Evolutionary conservation across 2,797 vertebrate species (phyloP).

Genomic region (Trachops cirrhosus): DNA sequence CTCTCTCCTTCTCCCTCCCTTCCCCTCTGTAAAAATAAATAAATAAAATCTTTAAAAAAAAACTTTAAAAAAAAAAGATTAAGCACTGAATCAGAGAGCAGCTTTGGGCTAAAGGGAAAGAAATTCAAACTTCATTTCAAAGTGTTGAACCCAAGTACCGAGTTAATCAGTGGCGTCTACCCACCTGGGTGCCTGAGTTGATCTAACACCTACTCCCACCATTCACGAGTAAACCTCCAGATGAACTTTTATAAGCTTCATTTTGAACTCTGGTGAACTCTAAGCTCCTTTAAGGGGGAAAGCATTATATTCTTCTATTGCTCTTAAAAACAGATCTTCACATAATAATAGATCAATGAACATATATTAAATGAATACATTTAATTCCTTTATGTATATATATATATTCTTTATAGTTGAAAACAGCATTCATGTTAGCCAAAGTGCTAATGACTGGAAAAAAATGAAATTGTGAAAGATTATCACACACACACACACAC

Average conservation of each 20-base stretch:
- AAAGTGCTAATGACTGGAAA: neutral
- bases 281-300: neutral
- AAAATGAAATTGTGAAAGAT: neutral
- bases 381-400: neutral
- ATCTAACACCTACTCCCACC: neutral
- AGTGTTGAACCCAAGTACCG: neutral
- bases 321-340: neutral
- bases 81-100: constrained; percentile 18
- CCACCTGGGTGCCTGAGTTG: neutral
- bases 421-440: neutral
- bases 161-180: neutral
- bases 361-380: neutral
- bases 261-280: neutral
- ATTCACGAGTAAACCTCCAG: neutral
- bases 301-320: neutral
- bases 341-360: neutral
- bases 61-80: too few relatives aligned
- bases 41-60: too few relatives aligned
- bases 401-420: neutral
- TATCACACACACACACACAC: neutral
- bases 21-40: too few relatives aligned
- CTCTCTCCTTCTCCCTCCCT: too few relatives aligned
- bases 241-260: neutral
- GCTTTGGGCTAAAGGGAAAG: constrained; percentile 26
- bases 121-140: constrained; percentile 49